phyloP scores from a whole-genome alignment of 2,797 vertebrate genomes.

The Chaetophractus vellerosus region DNA sequence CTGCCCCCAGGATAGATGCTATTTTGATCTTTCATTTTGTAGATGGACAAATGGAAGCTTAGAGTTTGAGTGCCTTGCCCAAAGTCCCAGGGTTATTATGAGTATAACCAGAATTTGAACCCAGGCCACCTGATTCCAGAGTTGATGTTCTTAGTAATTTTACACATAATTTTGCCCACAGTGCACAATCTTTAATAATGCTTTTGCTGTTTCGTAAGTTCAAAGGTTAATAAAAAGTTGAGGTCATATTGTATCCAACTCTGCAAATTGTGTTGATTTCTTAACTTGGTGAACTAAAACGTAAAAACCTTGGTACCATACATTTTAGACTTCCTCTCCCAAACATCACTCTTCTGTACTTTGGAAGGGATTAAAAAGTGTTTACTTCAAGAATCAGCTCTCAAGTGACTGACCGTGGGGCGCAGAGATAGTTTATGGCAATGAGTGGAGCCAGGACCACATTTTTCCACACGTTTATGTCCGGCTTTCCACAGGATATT shows the following conservation, averaged over 20 bases:
- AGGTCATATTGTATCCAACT: neutral
- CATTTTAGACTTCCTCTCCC: neutral
- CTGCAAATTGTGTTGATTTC: neutral
- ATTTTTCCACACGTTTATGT: neutral
- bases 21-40: neutral
- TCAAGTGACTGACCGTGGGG: accelerated
- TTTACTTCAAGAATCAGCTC: neutral
- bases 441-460: neutral
- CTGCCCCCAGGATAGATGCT: neutral
- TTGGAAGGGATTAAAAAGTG: neutral
- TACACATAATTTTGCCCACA: neutral
- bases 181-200: neutral
- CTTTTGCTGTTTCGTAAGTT: neutral
- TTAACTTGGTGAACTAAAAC: neutral
- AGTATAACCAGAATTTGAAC: neutral
- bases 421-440: neutral
- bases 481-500: neutral
- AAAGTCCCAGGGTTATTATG: neutral
- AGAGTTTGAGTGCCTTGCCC: neutral
- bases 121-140: neutral
- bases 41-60: neutral
- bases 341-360: neutral
- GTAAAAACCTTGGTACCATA: neutral
- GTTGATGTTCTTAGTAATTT: neutral
- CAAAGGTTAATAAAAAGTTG: neutral